phyloP scores from a whole-genome alignment of 2,888 invertebrate species.

The Rhagium mordax region DNA sequence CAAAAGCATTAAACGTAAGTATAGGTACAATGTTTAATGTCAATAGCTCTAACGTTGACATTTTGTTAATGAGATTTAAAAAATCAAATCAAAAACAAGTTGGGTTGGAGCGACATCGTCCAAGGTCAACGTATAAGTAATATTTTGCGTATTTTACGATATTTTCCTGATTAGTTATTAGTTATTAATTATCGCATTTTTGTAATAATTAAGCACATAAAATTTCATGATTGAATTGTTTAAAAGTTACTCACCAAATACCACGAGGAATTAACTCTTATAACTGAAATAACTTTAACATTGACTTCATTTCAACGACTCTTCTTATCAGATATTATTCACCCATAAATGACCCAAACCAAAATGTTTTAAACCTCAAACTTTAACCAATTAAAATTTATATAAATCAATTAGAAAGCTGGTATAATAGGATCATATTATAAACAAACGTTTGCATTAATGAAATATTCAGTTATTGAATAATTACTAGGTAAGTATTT shows the following conservation, averaged over 20 bases:
- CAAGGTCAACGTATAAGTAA: neutral
- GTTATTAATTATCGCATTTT: no score
- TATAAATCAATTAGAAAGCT: neutral
- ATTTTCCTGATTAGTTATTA: neutral
- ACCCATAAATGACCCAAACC: constrained; percentile 1
- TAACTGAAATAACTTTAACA: neutral
- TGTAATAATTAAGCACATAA: neutral
- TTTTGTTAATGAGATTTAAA: neutral
- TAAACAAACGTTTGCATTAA: neutral
- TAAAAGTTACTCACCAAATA: neutral
- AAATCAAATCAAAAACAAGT: neutral
- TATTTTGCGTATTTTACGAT: neutral
- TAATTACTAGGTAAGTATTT: no score
- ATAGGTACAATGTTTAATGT: no score
- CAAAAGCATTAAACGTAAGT: no score
- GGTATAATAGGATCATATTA: neutral
- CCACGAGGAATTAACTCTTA: neutral
- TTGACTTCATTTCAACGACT: neutral
- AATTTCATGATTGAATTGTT: neutral
- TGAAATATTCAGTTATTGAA: neutral
- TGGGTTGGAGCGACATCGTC: neutral
- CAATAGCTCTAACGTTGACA: no score
- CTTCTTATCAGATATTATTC: constrained; percentile 3
- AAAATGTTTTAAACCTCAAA: neutral
- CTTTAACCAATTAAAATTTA: neutral